phyloP scores from a whole-genome alignment of 1,140 invertebrate genomes.

The Drosophila pallidifrons region DNA sequence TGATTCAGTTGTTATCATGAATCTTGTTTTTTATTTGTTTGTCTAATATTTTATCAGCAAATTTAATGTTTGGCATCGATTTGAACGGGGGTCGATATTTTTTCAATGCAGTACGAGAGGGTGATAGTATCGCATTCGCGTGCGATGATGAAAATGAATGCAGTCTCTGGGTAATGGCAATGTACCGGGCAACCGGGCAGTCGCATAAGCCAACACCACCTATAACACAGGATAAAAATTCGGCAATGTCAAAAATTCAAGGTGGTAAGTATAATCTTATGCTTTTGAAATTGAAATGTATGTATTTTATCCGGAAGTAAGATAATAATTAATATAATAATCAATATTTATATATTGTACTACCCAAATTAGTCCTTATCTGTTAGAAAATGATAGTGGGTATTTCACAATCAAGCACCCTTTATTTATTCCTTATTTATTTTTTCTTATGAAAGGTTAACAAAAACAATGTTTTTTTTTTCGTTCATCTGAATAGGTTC shows the following conservation, averaged over 20 bases:
- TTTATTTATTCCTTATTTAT: no score
- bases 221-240: constrained; percentile 93
- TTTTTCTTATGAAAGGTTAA: no score
- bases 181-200: constrained; percentile 99
- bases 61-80: constrained; percentile 95
- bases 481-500: no score
- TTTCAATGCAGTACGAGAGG: constrained; percentile 99
- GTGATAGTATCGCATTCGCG: constrained; percentile 98
- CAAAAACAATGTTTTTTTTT: no score
- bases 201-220: constrained; percentile 99
- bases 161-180: constrained; percentile 99
- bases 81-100: constrained; percentile 96
- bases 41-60: constrained; percentile 87
- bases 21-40: constrained; percentile 20
- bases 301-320: no score
- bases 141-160: constrained; percentile 99
- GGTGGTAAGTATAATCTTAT: constrained; percentile 85
- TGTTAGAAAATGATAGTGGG: no score
- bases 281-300: no score
- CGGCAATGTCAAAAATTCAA: constrained; percentile 95
- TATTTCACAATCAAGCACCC: no score
- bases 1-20: background rate
- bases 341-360: no score
- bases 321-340: no score
- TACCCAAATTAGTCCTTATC: no score